Evolutionary conservation across 2,113 vertebrate species (phyloP).

Genomic region (Blennius ocellaris): DNA sequence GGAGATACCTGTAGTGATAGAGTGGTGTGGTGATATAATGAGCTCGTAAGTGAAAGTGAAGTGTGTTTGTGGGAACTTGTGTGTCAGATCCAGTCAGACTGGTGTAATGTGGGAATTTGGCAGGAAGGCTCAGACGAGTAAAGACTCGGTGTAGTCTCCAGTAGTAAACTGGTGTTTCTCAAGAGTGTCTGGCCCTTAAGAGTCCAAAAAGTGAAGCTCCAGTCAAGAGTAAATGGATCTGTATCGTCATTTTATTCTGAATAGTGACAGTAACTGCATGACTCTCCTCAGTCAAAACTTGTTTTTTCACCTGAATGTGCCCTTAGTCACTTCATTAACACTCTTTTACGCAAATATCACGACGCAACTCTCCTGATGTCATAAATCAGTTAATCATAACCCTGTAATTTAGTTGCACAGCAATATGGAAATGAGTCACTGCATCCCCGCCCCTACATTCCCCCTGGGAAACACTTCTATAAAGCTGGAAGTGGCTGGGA

Average conservation of each 20-base stretch:
- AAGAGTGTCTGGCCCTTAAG: neutral
- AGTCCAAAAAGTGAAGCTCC: neutral
- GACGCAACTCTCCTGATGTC: constrained; percentile 16
- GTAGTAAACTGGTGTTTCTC: constrained; percentile 32
- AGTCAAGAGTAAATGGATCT: too few species aligned
- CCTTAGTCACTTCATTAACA: constrained; percentile 34
- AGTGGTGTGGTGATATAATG: neutral
- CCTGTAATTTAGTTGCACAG: neutral
- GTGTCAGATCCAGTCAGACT: constrained; percentile 12
- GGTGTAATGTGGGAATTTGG: neutral
- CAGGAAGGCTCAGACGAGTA: neutral
- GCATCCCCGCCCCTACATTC: constrained; percentile 62
- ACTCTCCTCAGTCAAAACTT: neutral
- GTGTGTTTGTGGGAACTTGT: neutral
- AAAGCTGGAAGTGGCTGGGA: constrained; percentile 51
- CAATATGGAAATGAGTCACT: constrained; percentile 58
- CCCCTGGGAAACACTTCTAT: constrained; percentile 49
- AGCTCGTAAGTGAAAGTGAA: neutral
- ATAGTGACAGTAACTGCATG: too few species aligned
- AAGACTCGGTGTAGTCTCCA: too few species aligned
- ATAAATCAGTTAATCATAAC: constrained; percentile 1
- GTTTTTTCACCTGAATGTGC: neutral
- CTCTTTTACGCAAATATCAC: neutral
- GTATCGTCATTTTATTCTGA: neutral
- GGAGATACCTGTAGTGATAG: neutral